Conservation (phyloP, 1,140 invertebrate genomes). For the Pantala flavescens region DNA sequence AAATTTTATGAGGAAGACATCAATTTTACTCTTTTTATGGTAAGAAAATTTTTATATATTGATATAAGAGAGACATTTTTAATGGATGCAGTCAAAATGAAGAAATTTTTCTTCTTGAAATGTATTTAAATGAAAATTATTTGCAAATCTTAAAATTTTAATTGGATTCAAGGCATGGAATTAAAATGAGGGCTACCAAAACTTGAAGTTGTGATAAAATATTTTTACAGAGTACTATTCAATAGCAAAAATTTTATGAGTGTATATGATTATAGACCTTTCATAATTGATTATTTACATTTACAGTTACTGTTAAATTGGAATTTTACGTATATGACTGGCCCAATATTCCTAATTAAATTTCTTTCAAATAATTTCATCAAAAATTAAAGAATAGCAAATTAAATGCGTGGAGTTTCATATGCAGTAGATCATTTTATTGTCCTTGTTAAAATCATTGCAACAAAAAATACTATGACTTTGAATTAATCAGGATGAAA, state of each 20-base stretch:
- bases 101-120: no score
- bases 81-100: not conserved
- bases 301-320: no score
- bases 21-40: not conserved
- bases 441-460: no score
- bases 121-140: not conserved
- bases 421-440: no score
- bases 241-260: no score
- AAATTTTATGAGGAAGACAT: not conserved
- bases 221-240: not conserved
- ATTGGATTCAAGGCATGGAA: not conserved
- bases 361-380: no score
- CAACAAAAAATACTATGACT: not conserved
- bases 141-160: not conserved
- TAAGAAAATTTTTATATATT: not conserved
- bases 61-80: not conserved
- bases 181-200: not conserved
- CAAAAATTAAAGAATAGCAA: no score
- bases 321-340: no score
- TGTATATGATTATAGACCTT: no score
- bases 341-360: no score
- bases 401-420: no score
- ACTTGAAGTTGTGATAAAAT: not conserved
- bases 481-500: not conserved
- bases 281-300: no score